These are phyloP conservation scores for Sterna hirundo DNA, from an alignment of 2,113 vertebrate genomes.

Conservation along the genomic window DNA sequence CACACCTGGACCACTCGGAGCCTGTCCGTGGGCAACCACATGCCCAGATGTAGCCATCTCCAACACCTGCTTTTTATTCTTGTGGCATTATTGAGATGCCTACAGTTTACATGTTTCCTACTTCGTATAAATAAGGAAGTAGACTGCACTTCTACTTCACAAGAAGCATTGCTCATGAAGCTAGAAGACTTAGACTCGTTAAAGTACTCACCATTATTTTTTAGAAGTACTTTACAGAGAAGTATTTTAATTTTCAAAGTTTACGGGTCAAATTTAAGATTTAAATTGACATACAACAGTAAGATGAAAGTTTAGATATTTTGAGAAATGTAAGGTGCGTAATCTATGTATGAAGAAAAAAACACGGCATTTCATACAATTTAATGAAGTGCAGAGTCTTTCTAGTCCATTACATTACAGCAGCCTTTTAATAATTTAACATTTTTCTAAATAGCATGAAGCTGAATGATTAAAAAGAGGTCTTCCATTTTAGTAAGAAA, in stretches of 20 bases:
- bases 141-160: background rate
- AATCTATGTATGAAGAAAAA: background rate
- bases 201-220: background rate
- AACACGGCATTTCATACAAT: background rate
- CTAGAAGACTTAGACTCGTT: background rate
- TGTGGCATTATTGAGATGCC: background rate
- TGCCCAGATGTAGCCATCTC: background rate
- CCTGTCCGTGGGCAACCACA: accelerated
- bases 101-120: background rate
- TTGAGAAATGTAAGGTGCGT: background rate
- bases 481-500: slow-evolving; percentile 28
- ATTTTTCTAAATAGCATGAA: slow-evolving; percentile 44
- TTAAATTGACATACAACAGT: background rate
- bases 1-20: background rate
- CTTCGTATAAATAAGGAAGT: background rate
- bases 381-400: background rate
- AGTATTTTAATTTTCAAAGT: background rate
- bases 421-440: slow-evolving; percentile 38
- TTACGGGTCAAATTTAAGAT: background rate
- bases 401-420: slow-evolving; percentile 10
- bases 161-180: background rate
- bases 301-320: background rate
- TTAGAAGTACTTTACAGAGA: background rate
- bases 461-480: slow-evolving; percentile 18
- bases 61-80: background rate